These are phyloP conservation scores for Celastrina argiolus DNA, from an alignment of 2,888 invertebrate genomes.

Conservation along the genomic window DNA sequence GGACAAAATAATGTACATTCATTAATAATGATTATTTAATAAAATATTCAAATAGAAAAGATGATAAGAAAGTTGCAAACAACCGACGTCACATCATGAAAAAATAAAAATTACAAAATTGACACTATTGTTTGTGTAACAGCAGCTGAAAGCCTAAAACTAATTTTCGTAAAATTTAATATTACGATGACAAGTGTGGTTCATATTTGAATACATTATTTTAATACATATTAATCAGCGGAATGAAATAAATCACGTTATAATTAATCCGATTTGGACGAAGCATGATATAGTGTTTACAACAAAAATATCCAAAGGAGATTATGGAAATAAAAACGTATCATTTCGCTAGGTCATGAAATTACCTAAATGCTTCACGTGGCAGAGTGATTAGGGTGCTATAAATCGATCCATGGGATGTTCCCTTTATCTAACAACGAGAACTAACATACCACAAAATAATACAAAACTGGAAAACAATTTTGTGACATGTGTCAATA, in stretches of 20 bases:
- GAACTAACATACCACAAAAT: not conserved
- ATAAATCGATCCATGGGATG: not conserved
- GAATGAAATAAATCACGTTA: not conserved
- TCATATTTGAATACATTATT: too few species aligned
- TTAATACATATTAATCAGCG: too few species aligned
- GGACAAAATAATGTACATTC: too few species aligned
- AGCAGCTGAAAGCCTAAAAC: too few species aligned
- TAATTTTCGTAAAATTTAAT: too few species aligned
- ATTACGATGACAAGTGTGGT: too few species aligned
- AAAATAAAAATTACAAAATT: too few species aligned
- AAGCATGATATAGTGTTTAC: not conserved
- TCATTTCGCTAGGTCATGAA: not conserved
- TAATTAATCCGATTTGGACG: not conserved
- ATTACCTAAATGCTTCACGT: not conserved
- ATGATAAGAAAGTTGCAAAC: too few species aligned
- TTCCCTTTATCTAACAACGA: not conserved
- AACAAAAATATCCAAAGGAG: not conserved
- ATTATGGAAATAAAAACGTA: not conserved
- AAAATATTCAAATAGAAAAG: too few species aligned
- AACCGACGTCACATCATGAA: too few species aligned
- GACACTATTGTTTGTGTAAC: too few species aligned
- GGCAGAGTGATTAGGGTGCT: conserved; percentile 12
- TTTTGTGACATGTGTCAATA: not conserved
- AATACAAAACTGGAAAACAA: not conserved
- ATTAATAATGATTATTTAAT: too few species aligned